Evolutionary conservation across 2,888 invertebrate genomes (phyloP).

Genomic region (Hypomecis atomaria): DNA sequence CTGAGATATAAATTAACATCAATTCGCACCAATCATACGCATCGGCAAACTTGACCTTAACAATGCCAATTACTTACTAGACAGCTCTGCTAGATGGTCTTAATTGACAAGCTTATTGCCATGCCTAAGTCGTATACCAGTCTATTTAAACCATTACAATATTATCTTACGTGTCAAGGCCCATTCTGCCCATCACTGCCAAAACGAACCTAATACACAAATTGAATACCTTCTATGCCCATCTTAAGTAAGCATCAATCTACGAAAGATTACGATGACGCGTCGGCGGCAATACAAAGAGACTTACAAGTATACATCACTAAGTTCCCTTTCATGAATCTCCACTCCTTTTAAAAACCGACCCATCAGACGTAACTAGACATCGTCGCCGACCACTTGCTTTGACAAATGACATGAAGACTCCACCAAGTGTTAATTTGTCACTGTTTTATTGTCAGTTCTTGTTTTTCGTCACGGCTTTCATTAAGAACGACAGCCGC

Average conservation of each 20-base stretch:
- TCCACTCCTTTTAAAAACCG: conserved; percentile 33
- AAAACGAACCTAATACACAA: background rate
- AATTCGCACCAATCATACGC: conserved; percentile 71
- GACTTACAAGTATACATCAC: conserved; percentile 13
- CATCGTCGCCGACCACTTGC: conserved; percentile 43
- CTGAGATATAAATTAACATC: conserved; percentile 40
- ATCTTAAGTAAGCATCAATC: conserved; percentile 1
- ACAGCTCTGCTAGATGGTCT: conserved; percentile 2
- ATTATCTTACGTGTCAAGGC: background rate
- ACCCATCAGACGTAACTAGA: conserved; percentile 47
- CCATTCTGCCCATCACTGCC: background rate
- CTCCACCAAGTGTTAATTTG: conserved; percentile 53
- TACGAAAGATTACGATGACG: conserved; percentile 7
- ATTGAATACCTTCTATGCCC: conserved; percentile 1
- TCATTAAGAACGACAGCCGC: conserved; percentile 44
- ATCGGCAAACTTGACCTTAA: conserved; percentile 63
- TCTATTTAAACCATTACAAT: conserved; percentile 2
- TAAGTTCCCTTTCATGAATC: conserved; percentile 27
- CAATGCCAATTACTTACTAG: conserved; percentile 42
- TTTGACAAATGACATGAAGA: conserved; percentile 57
- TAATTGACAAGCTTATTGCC: conserved; percentile 15
- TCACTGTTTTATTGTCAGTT: conserved; percentile 46
- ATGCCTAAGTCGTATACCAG: background rate
- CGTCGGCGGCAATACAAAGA: conserved; percentile 20
- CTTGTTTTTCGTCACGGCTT: conserved; percentile 36